Base-by-base conservation (phyloP, 2,797 vertebrate species). In the Peromyscus eremicus region DNA sequence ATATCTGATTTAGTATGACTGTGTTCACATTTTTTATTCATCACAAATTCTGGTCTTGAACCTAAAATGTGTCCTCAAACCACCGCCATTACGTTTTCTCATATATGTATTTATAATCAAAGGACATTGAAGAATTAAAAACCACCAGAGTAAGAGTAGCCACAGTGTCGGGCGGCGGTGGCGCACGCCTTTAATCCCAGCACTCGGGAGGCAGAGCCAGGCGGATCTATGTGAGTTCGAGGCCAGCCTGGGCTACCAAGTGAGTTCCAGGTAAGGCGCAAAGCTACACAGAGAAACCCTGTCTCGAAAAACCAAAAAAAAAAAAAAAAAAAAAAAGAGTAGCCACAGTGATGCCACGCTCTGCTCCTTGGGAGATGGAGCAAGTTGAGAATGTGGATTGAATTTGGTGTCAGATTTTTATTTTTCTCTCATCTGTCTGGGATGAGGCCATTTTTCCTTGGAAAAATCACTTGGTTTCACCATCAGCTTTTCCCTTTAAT, bases 401-500 rank as follows among this genome's bases (percentile, higher is more conserved):
- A 96, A 88, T 98, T 66, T 68, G 95, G 62, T 97, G 83, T 98
- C 80, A 94, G 60, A 80, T 94, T 97, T 91, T 97, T 96, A 43
- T 64, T 37, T 96, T 93, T 89, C 92, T 98, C 94, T 94, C 92
- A 97, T 96, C 91, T 97, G 89, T 98, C 97, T 97, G 73, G 97
- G 93, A 85, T 97, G 95, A 98, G 97, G 94, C 37, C 29, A 64
- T 68, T 98, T 98, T 98, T 98, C 96, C 97, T 96, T 94, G 97
- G 95, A 96, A 98, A 98, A 98, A 97, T 80, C 9, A 75, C 43
- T 89, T 80, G 87, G 40, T 75, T 97, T 98, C 97, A 96, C 94
- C 89, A 91, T 95, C 84, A 84, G 96, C 89, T 98, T 98, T 96
- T 98, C 77, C 68, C 94, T 98, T 97, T 97, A 98, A 98, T 98